Conservation (phyloP, 2,888 invertebrate species). For the Trilocha varians region DNA sequence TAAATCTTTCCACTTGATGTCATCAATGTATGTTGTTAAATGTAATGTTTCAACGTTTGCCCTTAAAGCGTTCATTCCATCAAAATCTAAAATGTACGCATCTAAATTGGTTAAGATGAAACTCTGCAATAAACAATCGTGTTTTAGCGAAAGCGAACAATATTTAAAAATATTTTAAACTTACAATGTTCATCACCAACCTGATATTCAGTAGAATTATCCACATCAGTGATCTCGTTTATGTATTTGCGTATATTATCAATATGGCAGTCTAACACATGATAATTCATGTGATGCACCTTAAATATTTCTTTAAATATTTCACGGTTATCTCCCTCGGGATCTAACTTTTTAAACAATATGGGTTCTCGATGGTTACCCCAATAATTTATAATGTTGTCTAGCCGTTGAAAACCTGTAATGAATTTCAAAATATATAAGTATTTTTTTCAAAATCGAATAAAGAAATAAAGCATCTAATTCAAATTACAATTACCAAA, state of each 20-base stretch:
- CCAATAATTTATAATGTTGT: constrained; percentile 84
- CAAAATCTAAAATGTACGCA: constrained; percentile 76
- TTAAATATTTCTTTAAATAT: constrained; percentile 82
- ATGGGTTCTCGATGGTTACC: constrained; percentile 78
- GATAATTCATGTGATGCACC: constrained; percentile 78
- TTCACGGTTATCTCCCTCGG: constrained; percentile 72
- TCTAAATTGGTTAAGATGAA: constrained; percentile 73
- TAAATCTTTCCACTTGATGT: constrained; percentile 56
- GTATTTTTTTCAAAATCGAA: too few relatives aligned
- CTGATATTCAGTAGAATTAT: constrained; percentile 87
- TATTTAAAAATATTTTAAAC: constrained; percentile 7
- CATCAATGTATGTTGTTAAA: constrained; percentile 67
- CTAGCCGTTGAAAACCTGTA: constrained; percentile 80
- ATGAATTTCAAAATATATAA: constrained; percentile 17
- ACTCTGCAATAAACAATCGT: constrained; percentile 56
- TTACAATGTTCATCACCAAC: too few relatives aligned
- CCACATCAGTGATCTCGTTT: constrained; percentile 84
- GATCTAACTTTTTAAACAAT: constrained; percentile 76
- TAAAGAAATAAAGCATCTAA: too few relatives aligned
- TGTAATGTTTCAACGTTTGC: constrained; percentile 81
- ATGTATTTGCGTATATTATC: constrained; percentile 78
- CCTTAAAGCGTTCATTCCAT: constrained; percentile 70
- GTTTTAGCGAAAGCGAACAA: neutral
- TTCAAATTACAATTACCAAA: neutral
- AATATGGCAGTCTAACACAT: constrained; percentile 83